A percentile compares a stretch with the other conserved stretches of the same genome.
Conservation (phyloP, 2,888 invertebrate genomes). For the Drosophila atroscutellata region DNA sequence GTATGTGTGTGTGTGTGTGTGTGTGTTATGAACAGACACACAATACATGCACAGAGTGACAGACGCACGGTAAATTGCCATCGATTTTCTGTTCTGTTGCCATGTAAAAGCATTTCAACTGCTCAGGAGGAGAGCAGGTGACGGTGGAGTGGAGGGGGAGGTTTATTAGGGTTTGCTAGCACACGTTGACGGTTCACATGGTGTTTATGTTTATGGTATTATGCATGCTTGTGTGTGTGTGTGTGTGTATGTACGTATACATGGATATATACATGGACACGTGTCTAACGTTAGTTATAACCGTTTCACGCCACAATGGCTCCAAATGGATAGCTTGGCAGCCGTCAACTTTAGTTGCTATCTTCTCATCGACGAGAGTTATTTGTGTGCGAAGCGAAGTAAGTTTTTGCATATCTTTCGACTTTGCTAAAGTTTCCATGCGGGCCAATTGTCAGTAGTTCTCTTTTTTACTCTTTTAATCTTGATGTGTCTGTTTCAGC, state of each 20-base stretch:
- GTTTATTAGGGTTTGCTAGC: slow-evolving; percentile 18
- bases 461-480: neutral
- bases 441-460: slow-evolving; percentile 34
- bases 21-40: slow-evolving; percentile 26
- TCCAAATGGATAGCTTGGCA: slow-evolving; percentile 7
- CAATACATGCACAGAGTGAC: slow-evolving; percentile 28
- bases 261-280: slow-evolving; percentile 16
- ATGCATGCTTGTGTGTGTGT: slow-evolving; percentile 18
- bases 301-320: slow-evolving; percentile 27
- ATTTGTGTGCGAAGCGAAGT: slow-evolving; percentile 6
- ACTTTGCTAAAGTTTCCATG: slow-evolving; percentile 43
- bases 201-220: slow-evolving; percentile 55
- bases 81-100: slow-evolving; percentile 74
- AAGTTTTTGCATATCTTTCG: slow-evolving; percentile 32
- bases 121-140: slow-evolving; percentile 12
- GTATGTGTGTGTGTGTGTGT: neutral
- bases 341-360: slow-evolving; percentile 27
- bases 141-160: neutral
- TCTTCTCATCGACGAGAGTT: neutral
- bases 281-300: slow-evolving; percentile 35
- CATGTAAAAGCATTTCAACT: slow-evolving; percentile 67
- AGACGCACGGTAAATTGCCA: slow-evolving; percentile 70
- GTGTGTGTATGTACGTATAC: slow-evolving; percentile 20
- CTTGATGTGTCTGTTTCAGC: neutral
- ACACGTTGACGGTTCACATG: slow-evolving; percentile 53